Evolutionary conservation across 2,888 invertebrate species (phyloP).

Genomic region (Drosophila pseudotalamancana): DNA sequence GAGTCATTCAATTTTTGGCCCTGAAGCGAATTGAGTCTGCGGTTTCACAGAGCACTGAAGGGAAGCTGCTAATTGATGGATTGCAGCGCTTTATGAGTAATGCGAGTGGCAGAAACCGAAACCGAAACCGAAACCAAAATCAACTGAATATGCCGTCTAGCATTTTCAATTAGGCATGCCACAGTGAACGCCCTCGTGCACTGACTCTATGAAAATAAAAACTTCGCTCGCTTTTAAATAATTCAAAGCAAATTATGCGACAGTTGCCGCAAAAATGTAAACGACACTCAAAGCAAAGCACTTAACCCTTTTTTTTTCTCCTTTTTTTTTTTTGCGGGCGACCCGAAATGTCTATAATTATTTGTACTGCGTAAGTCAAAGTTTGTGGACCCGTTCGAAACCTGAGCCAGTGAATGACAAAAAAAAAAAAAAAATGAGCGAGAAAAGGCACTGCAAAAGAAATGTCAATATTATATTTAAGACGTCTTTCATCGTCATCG

Average conservation of each 20-base stretch:
- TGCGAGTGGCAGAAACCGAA: slow-evolving; percentile 20
- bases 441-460: slow-evolving; percentile 49
- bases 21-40: slow-evolving; percentile 22
- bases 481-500: slow-evolving; percentile 50
- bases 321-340: slow-evolving; percentile 17
- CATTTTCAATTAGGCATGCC: slow-evolving; percentile 67
- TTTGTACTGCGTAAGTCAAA: slow-evolving; percentile 76
- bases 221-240: slow-evolving; percentile 56
- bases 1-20: slow-evolving; percentile 55
- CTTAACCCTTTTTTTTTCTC: slow-evolving; percentile 69
- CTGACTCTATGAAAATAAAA: slow-evolving; percentile 10
- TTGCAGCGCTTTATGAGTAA: slow-evolving; percentile 65
- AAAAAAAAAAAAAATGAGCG: slow-evolving; percentile 28
- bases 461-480: slow-evolving; percentile 79
- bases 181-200: slow-evolving; percentile 22
- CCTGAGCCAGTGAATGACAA: slow-evolving; percentile 35
- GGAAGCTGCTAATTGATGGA: slow-evolving; percentile 73
- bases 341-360: slow-evolving; percentile 72
- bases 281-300: slow-evolving; percentile 64
- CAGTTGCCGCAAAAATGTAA: slow-evolving; percentile 69
- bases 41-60: slow-evolving; percentile 27
- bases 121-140: slow-evolving; percentile 8
- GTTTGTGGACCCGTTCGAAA: slow-evolving; percentile 56
- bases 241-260: slow-evolving; percentile 77
- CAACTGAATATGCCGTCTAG: slow-evolving; percentile 46